Evolutionary conservation across 2,888 invertebrate genomes (phyloP), one percentile per base, ranked within the genome.

Genomic region (Noctua fimbriata): DNA sequence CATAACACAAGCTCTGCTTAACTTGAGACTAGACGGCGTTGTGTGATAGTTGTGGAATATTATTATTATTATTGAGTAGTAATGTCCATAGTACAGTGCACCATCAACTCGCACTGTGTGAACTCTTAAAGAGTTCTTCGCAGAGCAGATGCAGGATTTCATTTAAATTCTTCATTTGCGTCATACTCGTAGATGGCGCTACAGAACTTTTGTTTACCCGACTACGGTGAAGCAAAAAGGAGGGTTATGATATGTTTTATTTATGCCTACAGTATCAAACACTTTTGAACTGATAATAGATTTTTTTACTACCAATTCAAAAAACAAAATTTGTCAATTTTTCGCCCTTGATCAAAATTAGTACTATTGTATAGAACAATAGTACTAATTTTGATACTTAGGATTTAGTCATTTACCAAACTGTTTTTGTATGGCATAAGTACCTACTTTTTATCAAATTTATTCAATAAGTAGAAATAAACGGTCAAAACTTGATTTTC

Each of bases 391-490:
- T 41, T 41, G 7, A 41, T 36, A 36, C 36, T 28, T 74, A 21
- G 7, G 7, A 16, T 32, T 60, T 74, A 60, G n/a, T 28, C 0
- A 44, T n/a, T 73, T 52, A 41, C 9, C 18, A 58, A 24, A 66
- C 24, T 5, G 18, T 58, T 58, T 66, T 66, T 73, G 24, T 49
- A 67, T 7, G 16, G 9, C 32, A 1, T 32, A 21, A 55, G 3
- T 16, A 18, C 12, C 12, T 21, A 36, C 14, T 70, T 66, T 36
- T 55, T 36, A 18, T 69, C 9, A 66, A 41, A 41, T 47, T 36
- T 14, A 36, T 58, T 65, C 18, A 78, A 83, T 81, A 66, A 70
- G 14, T 47, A 32, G n/a, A 4, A 69, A 70, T 69, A 69, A 47
- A 67, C 14, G 5, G n/a, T 12, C 52, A n/a, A 49, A 63, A 60